Conservation (phyloP, 2,797 vertebrate genomes). For the Oreortyx pictus region DNA sequence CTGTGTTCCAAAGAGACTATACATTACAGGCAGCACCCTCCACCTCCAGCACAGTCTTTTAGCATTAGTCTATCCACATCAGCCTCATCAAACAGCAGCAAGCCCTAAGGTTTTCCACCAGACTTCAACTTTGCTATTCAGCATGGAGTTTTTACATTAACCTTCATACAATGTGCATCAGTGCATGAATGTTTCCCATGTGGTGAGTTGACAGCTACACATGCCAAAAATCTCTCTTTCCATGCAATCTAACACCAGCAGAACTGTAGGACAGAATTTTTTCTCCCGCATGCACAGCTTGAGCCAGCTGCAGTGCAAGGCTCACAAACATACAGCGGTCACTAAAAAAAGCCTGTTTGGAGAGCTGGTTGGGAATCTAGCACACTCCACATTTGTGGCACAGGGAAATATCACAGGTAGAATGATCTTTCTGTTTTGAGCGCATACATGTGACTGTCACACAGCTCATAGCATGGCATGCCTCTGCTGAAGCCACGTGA, state of each 20-base stretch:
- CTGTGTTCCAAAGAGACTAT: not conserved
- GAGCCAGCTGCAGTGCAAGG: not conserved
- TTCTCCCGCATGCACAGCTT: not conserved
- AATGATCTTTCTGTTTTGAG: not conserved
- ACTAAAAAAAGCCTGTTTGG: not conserved
- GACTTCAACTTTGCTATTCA: constrained; percentile 73
- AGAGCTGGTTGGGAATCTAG: not conserved
- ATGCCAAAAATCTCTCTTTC: constrained; percentile 83
- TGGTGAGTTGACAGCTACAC: constrained; percentile 81
- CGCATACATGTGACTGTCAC: not conserved
- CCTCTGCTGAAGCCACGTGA: not conserved
- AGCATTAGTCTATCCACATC: constrained; percentile 71
- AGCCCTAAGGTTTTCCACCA: constrained; percentile 48
- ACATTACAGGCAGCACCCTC: not conserved
- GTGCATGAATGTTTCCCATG: constrained; percentile 81
- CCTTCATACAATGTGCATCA: constrained; percentile 82
- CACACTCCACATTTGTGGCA: not conserved
- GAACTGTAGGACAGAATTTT: constrained; percentile 59
- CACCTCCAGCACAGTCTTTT: not conserved
- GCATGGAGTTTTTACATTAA: constrained; percentile 72
- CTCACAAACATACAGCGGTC: constrained; percentile 43
- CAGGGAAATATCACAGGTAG: not conserved
- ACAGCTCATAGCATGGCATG: not conserved
- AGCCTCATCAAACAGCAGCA: constrained; percentile 73
- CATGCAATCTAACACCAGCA: constrained; percentile 83